A percentile compares a stretch with the other conserved stretches of the same genome.
Evolutionary conservation across 2,888 invertebrate species (phyloP).

Genomic region (Scaptomyza flava): DNA sequence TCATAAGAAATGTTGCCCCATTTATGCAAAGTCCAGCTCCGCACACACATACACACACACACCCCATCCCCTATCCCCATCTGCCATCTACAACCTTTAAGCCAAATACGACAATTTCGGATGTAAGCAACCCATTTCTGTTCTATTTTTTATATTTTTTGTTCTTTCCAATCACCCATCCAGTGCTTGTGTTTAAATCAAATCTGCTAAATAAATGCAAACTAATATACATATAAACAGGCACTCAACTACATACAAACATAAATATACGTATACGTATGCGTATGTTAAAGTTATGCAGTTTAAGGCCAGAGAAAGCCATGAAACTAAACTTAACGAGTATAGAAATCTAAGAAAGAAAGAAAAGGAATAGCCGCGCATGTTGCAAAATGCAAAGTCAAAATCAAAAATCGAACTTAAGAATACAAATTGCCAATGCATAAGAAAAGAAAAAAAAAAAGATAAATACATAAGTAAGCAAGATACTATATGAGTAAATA

Average conservation of each 20-base stretch:
- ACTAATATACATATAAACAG: slow-evolving; percentile 5
- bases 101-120: slow-evolving; percentile 1
- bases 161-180: not conserved
- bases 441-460: not conserved
- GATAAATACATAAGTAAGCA: not conserved
- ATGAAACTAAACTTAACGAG: slow-evolving; percentile 1
- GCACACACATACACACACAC: not conserved
- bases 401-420: slow-evolving; percentile 55
- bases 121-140: not conserved
- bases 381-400: slow-evolving; percentile 39
- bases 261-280: slow-evolving; percentile 1
- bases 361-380: slow-evolving; percentile 32
- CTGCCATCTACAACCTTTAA: not conserved
- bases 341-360: not conserved
- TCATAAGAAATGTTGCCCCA: slow-evolving; percentile 37
- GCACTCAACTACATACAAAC: not conserved
- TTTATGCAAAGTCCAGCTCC: slow-evolving; percentile 28
- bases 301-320: not conserved
- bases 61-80: not conserved
- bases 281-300: not conserved
- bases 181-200: slow-evolving; percentile 8
- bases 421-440: slow-evolving; percentile 36
- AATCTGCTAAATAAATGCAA: slow-evolving; percentile 14
- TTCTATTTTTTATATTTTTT: too few species aligned
- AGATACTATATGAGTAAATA: slow-evolving; percentile 8